phyloP scores from a whole-genome alignment of 1,140 invertebrate genomes.

The Planococcus citri region DNA sequence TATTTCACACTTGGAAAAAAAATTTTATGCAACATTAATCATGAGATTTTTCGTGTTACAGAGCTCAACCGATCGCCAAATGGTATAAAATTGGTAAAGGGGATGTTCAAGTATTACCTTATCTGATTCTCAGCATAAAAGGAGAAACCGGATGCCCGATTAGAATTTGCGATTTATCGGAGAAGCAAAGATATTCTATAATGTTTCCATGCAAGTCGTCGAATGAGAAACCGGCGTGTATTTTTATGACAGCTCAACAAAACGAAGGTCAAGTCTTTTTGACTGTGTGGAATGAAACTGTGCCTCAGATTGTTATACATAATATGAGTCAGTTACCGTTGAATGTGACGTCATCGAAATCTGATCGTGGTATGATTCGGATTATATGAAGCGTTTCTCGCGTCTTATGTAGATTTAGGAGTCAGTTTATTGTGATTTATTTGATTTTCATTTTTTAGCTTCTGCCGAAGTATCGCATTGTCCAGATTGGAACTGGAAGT shows the following conservation, averaged over 20 bases:
- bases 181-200: conserved; percentile 21
- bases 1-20: neutral
- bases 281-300: conserved; percentile 41
- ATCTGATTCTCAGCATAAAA: conserved; percentile 22
- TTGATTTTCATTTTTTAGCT: neutral
- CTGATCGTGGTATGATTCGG: neutral
- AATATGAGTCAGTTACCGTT: conserved; percentile 36
- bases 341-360: conserved; percentile 1
- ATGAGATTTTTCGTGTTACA: conserved; percentile 8
- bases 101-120: conserved; percentile 15
- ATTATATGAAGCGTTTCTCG: neutral
- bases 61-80: conserved; percentile 18
- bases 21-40: neutral
- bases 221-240: conserved; percentile 15
- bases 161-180: conserved; percentile 21
- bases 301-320: conserved; percentile 43
- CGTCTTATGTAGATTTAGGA: neutral
- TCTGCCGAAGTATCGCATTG: conserved; percentile 21
- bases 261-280: conserved; percentile 44
- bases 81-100: conserved; percentile 23
- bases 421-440: neutral
- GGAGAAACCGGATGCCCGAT: conserved; percentile 23
- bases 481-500: conserved; percentile 24
- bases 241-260: conserved; percentile 33
- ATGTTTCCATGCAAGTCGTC: conserved; percentile 15